A percentile compares a stretch with the other conserved stretches of the same genome.
Evolutionary conservation across 2,113 vertebrate species (phyloP).

Genomic region (Corythornis cristatus): DNA sequence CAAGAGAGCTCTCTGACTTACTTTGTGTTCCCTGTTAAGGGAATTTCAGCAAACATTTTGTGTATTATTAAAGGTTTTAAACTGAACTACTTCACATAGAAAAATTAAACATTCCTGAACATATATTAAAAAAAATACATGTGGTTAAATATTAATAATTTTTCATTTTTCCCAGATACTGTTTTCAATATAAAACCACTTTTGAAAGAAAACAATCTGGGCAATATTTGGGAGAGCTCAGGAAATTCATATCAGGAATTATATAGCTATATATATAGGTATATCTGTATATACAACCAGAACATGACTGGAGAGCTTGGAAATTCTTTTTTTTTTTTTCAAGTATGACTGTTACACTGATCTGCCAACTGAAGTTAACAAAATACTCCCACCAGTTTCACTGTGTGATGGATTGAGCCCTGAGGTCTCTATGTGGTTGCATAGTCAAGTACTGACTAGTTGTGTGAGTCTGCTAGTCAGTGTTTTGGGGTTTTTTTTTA

Average conservation of each 20-base stretch:
- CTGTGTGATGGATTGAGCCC: constrained; percentile 21
- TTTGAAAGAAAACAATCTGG: background rate
- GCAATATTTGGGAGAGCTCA: background rate
- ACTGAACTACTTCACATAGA: background rate
- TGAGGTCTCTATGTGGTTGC: background rate
- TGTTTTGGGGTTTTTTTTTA: background rate
- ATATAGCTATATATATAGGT: background rate
- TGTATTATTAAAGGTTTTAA: background rate
- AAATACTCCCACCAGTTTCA: constrained; percentile 35
- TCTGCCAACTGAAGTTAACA: background rate
- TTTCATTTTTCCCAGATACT: background rate
- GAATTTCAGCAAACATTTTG: background rate
- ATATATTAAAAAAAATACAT: background rate
- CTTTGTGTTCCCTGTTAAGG: background rate
- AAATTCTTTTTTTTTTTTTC: background rate
- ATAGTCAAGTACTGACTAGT: background rate
- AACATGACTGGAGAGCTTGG: background rate
- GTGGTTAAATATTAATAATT: background rate
- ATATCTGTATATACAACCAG: background rate
- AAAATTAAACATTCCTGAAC: background rate
- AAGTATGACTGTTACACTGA: background rate
- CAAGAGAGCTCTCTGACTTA: background rate
- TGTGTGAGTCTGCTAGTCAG: background rate
- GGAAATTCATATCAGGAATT: background rate
- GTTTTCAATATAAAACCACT: background rate